A percentile compares a stretch with the other conserved stretches of the same genome.
These are phyloP conservation scores for Heliconius sara DNA, from an alignment of 2,888 invertebrate species.

Conservation along the genomic window DNA sequence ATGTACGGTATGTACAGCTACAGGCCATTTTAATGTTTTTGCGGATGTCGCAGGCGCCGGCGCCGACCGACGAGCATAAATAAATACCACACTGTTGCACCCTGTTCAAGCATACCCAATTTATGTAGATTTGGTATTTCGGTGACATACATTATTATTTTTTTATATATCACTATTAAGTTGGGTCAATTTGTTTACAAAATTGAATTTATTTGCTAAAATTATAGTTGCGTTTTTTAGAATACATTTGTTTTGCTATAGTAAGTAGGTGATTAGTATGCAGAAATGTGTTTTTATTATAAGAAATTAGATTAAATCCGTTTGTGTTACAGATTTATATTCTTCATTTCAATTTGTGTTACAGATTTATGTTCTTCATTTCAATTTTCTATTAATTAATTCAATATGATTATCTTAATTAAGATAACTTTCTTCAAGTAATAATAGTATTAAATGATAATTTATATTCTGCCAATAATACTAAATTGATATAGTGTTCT, in stretches of 20 bases:
- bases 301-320: background rate
- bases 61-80: conserved; percentile 54
- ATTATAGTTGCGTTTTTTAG: background rate
- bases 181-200: conserved; percentile 13
- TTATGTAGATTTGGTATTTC: conserved; percentile 44
- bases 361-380: background rate
- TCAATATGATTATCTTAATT: background rate
- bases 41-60: conserved; percentile 68
- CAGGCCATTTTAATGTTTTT: conserved; percentile 69
- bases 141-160: conserved; percentile 40
- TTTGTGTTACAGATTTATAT: background rate
- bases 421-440: background rate
- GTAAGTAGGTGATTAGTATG: background rate
- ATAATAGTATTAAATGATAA: background rate
- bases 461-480: background rate
- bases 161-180: conserved; percentile 37
- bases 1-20: conserved; percentile 66
- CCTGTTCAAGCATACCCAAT: conserved; percentile 41
- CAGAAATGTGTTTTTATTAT: background rate
- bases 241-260: background rate
- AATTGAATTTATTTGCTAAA: conserved; percentile 22
- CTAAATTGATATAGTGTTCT: background rate
- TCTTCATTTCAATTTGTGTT: background rate
- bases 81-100: conserved; percentile 53
- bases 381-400: conserved; percentile 1